phyloP scores from a whole-genome alignment of 2,888 invertebrate species.

The Lasioglossum vierecki region DNA sequence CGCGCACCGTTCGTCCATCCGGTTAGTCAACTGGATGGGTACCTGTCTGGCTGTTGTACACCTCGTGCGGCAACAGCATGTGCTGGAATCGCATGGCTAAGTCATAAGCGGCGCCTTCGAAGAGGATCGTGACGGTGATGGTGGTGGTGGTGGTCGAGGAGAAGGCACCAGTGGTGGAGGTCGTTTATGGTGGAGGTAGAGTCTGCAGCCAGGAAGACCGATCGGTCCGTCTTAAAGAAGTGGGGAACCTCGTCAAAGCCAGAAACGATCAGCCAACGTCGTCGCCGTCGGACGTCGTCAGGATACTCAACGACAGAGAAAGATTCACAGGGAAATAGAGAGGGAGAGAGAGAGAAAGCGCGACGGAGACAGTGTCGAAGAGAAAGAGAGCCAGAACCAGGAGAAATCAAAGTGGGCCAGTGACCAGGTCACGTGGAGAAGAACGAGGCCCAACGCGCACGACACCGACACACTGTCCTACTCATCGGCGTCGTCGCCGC shows the following conservation, averaged over 20 bases:
- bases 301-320: neutral
- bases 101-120: constrained; percentile 78
- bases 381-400: constrained; percentile 50
- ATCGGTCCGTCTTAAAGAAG: constrained; percentile 42
- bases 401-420: constrained; percentile 83
- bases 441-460: constrained; percentile 82
- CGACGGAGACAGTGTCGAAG: constrained; percentile 38
- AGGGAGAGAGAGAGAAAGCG: constrained; percentile 28
- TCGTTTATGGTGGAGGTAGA: constrained; percentile 69
- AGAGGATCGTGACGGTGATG: constrained; percentile 56
- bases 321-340: neutral
- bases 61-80: constrained; percentile 77
- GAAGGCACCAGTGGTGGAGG: constrained; percentile 64
- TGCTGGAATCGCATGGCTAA: constrained; percentile 81
- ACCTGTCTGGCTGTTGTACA: constrained; percentile 80
- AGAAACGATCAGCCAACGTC: constrained; percentile 44
- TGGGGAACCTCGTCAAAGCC: constrained; percentile 46
- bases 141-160: constrained; percentile 60
- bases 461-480: constrained; percentile 84
- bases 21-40: constrained; percentile 82
- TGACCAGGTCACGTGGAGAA: constrained; percentile 83
- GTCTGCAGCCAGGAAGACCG: constrained; percentile 54
- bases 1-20: constrained; percentile 79
- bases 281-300: neutral
- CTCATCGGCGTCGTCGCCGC: constrained; percentile 75